phyloP scores from a whole-genome alignment of 2,113 vertebrate species.

The Dipodomys spectabilis region DNA sequence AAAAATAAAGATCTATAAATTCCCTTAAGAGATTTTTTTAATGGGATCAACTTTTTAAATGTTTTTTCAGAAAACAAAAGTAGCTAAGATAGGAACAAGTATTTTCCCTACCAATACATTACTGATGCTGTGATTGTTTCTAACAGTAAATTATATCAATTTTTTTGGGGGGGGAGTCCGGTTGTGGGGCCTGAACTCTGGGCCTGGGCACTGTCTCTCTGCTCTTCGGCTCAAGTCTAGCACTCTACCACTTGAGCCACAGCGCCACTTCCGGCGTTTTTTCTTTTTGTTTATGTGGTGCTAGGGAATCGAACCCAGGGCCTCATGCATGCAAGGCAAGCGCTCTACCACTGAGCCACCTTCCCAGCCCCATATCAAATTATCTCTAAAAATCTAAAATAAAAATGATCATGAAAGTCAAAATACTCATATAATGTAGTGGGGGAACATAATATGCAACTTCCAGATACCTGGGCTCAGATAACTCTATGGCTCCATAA shows the following conservation, averaged over 20 bases:
- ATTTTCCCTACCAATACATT: background rate
- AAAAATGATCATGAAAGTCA: background rate
- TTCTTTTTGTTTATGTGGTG: too few species aligned
- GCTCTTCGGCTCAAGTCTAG: too few species aligned
- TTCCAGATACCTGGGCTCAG: background rate
- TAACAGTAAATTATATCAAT: slow-evolving; percentile 20
- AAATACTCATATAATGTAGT: background rate
- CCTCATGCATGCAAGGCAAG: too few species aligned
- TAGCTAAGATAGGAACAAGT: background rate
- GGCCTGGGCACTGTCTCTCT: too few species aligned
- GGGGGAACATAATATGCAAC: background rate
- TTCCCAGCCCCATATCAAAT: background rate
- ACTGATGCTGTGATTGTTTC: background rate
- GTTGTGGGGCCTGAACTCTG: too few species aligned
- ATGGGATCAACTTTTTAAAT: slow-evolving; percentile 40
- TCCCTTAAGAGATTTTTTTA: background rate
- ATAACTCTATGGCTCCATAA: background rate
- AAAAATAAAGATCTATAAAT: background rate
- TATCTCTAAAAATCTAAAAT: slow-evolving; percentile 55
- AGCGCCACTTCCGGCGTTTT: too few species aligned
- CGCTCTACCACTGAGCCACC: too few species aligned
- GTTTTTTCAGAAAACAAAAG: slow-evolving; percentile 40
- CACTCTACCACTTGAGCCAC: too few species aligned
- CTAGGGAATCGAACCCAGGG: too few species aligned
- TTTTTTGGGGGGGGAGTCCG: too few species aligned